Evolutionary conservation across 2,113 vertebrate species (phyloP).

Genomic region (Dunckerocampus dactyliophorus): DNA sequence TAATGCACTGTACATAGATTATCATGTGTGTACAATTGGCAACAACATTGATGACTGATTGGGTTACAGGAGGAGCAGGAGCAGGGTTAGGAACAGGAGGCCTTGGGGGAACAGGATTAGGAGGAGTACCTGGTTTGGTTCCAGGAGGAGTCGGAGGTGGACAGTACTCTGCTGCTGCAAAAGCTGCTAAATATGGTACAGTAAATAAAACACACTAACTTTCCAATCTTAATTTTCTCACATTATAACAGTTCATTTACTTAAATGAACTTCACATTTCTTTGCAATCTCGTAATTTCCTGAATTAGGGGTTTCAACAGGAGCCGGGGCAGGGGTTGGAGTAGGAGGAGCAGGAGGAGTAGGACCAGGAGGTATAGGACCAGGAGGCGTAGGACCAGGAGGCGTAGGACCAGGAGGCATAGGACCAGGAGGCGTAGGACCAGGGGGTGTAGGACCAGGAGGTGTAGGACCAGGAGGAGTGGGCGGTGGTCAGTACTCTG

Average conservation of each 20-base stretch:
- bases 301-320: neutral
- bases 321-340: slow-evolving; percentile 8
- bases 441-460: neutral
- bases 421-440: slow-evolving; percentile 11
- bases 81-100: neutral
- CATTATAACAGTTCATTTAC: no score
- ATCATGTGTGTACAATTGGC: neutral
- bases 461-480: neutral
- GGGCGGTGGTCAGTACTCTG: slow-evolving; percentile 33
- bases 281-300: no score
- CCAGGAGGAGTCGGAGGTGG: slow-evolving; percentile 2
- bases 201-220: neutral
- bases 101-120: neutral
- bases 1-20: no score
- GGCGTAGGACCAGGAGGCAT: slow-evolving; percentile 11
- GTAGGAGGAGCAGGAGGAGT: slow-evolving; percentile 13
- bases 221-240: neutral
- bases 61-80: slow-evolving; percentile 23
- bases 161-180: slow-evolving; percentile 8
- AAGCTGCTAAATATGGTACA: slow-evolving; percentile 21
- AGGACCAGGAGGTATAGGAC: neutral
- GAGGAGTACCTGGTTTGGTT: neutral
- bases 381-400: slow-evolving; percentile 5
- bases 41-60: no score
- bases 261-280: no score